Base-by-base conservation (phyloP, 2,888 invertebrate genomes). In the Calliphora vomitoria region DNA sequence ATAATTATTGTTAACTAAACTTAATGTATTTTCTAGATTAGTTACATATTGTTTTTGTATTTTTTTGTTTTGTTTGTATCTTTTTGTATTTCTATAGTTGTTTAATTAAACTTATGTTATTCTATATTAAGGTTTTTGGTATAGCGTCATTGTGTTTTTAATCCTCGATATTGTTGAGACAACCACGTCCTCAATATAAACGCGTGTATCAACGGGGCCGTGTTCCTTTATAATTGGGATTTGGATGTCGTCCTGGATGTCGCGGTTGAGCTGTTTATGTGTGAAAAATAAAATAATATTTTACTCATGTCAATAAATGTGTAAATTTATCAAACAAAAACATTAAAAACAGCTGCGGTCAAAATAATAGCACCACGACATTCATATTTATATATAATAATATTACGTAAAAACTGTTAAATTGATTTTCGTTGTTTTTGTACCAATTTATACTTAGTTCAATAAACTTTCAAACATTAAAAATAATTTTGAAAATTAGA, bases 151-250 rank as follows among this genome's bases (percentile, higher is more conserved):
- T 82, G 82, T 86, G 82, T 88, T 87, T 85, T 82, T 72, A 66
- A 60, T 81, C 76, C 60, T 66, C 72, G 74, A 72, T 62, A 71
- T 60, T 84, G 76, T 81, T 72, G 81, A 53, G 69, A 76, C 75
- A 38, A 60, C 47, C 66, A 62, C 79, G 44, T 58, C 79, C 66
- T 86, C 62, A 82, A 50, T 82, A 72, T 55, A 76, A 75, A 68
- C 68, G 76, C 64, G 82, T 60, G 35, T 79, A 81, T 88, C 90
- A 91, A 89, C 93, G 92, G 87, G 93, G 93, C 89, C 93, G 92
- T 88, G 92, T 92, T 72, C 93, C 93, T 84, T 93, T 93, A 89
- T 93, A 94, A 90, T 93, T 94, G 83, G 93, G 93, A 91, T 94
- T 93, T 60, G 93, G 93, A 91, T 94, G 94, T 89, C 94, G 92